Evolutionary conservation across 1,140 invertebrate genomes (phyloP), one percentile per base, ranked within the genome.

Genomic region (Trissolcus basalis): DNA sequence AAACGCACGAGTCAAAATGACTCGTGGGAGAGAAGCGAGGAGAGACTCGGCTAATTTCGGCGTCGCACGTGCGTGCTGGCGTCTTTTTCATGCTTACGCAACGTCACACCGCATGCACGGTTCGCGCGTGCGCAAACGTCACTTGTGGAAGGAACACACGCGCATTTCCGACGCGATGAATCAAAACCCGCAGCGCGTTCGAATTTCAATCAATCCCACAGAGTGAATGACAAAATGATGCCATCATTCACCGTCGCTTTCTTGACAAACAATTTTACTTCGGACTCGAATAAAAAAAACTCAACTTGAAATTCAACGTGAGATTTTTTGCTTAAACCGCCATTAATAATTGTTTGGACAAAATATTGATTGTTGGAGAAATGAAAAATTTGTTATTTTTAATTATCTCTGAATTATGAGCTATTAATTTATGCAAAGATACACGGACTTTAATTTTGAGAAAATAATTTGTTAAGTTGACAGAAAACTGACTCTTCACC

Each of bases 41-140:
- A 70, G 68, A 77, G 71, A 73, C 41, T 80, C 69, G 80, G 82
- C 83, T 84, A 85, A 85, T 84, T 84, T 81, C 76, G 80, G 82
- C 81, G 39, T 78, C 78, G 82, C 82, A 85, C 82, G 83, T 84
- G 82, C 79, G 78, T 80, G 78, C 74, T 69, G 65, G 58, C 74
- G 59, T 74, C 77, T 79, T 39, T 78, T 76, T 74, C 78, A 55
- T 76, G 79, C 82, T 82, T 83, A 83, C 81, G 81, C 82, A 83
- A 84, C 78, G 69, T 64, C 45, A 68, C 54, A 51, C 49, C 43
- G 36, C 67, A 44, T 59, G 51, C 75, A 65, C 64, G 56, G 59
- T 45, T 69, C 0, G 32, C 55, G 49, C 67, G 51, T 58, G 60
- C 58, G 48, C 63, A 51, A 15, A 33, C 15, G 54, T 16, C 33